Base-by-base conservation (phyloP, 2,888 invertebrate species). In the Disparrhopalites patrizii region DNA sequence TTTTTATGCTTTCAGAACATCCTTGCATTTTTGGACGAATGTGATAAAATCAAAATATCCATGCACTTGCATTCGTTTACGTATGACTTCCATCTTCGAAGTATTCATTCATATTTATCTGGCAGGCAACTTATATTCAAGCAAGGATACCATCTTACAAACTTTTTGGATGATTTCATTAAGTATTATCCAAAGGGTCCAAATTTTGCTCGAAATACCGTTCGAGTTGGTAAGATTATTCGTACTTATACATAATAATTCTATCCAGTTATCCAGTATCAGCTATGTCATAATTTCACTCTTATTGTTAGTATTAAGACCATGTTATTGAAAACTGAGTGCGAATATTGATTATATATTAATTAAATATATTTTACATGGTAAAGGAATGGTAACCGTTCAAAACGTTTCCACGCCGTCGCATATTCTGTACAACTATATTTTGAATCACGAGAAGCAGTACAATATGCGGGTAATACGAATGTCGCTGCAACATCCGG, bases 31-130 rank as follows among this genome's bases (percentile, higher is more conserved):
- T 77, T 87, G 75, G 86, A 86, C 75, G 85, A 86, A 76, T 85
- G 85, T 75, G 88, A 88, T 77, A 84, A 85, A 76, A 85, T 87
- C 68, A 87, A 87, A 78, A 83, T 86, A 67, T 81, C 85, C 67
- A 87, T 88, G 81, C 89, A 89, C 78, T 80, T 88, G 62, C 89
- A 89, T 79, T 89, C 89, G 3, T 89, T 89, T 77, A 86, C 88
- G 0, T 88, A 88, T 75, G 89, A 89, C 79, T 89, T 87, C 78
- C 89, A 89, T 78, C 79, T 89, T 66, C 82, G 88, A 38, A 84
- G 84, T 66, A 83, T 88, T 62, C 85, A 85, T 76, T 82, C 84
- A 13, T 87, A 87, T 76, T 83, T 88, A 61, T 82, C 84, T 60
- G 85, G 84, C 54, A 81, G 81, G 65, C 80, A 81, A 50, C 78